Evolutionary conservation across 2,888 invertebrate species (phyloP).

Genomic region (Plebejus melissa): DNA sequence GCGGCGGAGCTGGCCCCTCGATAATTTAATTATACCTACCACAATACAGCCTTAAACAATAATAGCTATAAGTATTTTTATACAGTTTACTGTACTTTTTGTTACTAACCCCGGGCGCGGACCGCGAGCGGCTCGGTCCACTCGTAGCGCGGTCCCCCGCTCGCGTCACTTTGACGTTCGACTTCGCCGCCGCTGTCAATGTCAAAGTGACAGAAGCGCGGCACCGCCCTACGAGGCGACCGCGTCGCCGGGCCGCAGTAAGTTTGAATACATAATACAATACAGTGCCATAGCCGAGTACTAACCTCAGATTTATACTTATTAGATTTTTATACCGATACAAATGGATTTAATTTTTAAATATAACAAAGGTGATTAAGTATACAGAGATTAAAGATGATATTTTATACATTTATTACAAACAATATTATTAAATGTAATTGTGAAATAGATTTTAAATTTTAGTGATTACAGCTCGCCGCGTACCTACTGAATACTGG

Average conservation of each 20-base stretch:
- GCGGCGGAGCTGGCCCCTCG: slow-evolving; percentile 39
- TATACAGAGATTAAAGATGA: slow-evolving; percentile 80
- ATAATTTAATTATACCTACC: slow-evolving; percentile 45
- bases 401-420: slow-evolving; percentile 80
- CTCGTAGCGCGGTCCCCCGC: neutral
- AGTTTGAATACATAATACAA: slow-evolving; percentile 72
- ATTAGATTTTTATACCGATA: slow-evolving; percentile 79
- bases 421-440: slow-evolving; percentile 75
- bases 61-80: slow-evolving; percentile 78
- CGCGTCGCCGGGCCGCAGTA: slow-evolving; percentile 44
- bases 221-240: slow-evolving; percentile 29
- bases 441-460: slow-evolving; percentile 73
- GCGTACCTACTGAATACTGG: slow-evolving; percentile 47
- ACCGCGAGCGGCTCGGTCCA: slow-evolving; percentile 37
- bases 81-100: slow-evolving; percentile 58
- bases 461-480: slow-evolving; percentile 64
- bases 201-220: slow-evolving; percentile 39
- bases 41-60: slow-evolving; percentile 69
- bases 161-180: slow-evolving; percentile 1
- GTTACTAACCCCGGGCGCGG: slow-evolving; percentile 49
- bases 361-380: slow-evolving; percentile 78
- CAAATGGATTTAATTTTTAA: slow-evolving; percentile 80
- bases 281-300: slow-evolving; percentile 74
- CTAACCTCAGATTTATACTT: slow-evolving; percentile 77
- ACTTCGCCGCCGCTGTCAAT: neutral